Conservation (phyloP, 1,140 invertebrate genomes). For the Tetraneura akinire region DNA sequence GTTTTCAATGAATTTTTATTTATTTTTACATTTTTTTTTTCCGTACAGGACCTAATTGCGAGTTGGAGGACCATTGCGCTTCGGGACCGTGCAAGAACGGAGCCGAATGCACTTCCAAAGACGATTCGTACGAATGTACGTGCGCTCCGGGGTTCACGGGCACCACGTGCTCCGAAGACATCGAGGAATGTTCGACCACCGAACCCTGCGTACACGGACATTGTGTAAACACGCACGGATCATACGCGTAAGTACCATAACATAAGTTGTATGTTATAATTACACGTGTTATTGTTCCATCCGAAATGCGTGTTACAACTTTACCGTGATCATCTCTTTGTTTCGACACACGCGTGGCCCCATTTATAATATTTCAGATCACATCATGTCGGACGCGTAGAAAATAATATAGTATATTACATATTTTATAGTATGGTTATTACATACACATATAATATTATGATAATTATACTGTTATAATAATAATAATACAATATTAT, state of each 20-base stretch:
- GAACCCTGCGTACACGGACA: conserved; percentile 75
- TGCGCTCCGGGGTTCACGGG: conserved; percentile 87
- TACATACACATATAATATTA: too few relatives aligned
- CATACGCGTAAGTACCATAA: conserved; percentile 88
- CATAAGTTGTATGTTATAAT: conserved; percentile 59
- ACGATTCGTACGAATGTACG: conserved; percentile 76
- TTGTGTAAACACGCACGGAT: conserved; percentile 86
- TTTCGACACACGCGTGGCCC: neutral
- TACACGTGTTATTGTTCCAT: conserved; percentile 28
- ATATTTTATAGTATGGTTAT: too few relatives aligned
- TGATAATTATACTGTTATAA: too few relatives aligned
- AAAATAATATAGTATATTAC: neutral
- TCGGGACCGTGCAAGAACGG: conserved; percentile 85
- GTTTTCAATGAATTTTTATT: conserved; percentile 24
- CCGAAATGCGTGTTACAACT: neutral
- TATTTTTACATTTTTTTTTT: conserved; percentile 58
- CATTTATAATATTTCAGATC: neutral
- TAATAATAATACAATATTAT: too few relatives aligned
- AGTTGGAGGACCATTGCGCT: conserved; percentile 84
- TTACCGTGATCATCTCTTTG: neutral
- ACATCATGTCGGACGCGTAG: neutral
- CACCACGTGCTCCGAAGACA: conserved; percentile 80
- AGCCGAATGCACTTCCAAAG: conserved; percentile 75
- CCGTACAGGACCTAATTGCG: conserved; percentile 81
- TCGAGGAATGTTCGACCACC: conserved; percentile 74